These are phyloP conservation scores for Drosophila parvula DNA, from an alignment of 1,140 invertebrate genomes.

Conservation along the genomic window DNA sequence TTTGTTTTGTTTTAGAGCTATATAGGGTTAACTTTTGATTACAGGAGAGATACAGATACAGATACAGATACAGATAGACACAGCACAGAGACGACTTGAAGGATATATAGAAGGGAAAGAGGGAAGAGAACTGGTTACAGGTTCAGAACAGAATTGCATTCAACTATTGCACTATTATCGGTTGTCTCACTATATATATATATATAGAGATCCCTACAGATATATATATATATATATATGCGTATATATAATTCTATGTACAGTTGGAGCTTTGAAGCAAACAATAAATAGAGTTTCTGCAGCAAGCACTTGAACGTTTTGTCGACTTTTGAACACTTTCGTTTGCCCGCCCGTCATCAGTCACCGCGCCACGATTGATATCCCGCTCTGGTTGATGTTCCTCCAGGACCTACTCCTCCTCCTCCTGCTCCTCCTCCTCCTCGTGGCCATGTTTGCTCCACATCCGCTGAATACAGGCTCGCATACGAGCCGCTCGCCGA, in stretches of 20 bases:
- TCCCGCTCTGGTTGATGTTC: slow-evolving; percentile 8
- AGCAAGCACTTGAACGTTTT: slow-evolving; percentile 44
- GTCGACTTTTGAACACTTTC: slow-evolving; percentile 75
- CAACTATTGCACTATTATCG: slow-evolving; percentile 68
- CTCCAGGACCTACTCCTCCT: slow-evolving; percentile 1
- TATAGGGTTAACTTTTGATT: slow-evolving; percentile 34
- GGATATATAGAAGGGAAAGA: slow-evolving; percentile 8
- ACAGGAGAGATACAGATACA: slow-evolving; percentile 19
- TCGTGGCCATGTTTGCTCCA: slow-evolving; percentile 27
- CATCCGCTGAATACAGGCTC: slow-evolving; percentile 33
- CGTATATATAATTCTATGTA: slow-evolving; percentile 34
- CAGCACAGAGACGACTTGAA: background rate
- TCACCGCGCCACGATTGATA: slow-evolving; percentile 39
- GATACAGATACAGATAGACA: slow-evolving; percentile 21
- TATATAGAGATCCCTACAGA: slow-evolving; percentile 27
- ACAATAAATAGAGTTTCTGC: slow-evolving; percentile 28
- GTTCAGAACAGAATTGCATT: slow-evolving; percentile 43
- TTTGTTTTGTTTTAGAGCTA: slow-evolving; percentile 12
- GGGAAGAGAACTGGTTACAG: slow-evolving; percentile 16
- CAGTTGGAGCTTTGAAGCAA: slow-evolving; percentile 20
- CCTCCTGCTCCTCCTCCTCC: background rate
- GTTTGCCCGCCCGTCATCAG: slow-evolving; percentile 33
- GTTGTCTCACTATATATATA: slow-evolving; percentile 14
- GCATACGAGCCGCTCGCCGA: slow-evolving; percentile 39
- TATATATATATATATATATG: slow-evolving; percentile 15